phyloP scores from a whole-genome alignment of 2,113 vertebrate genomes.

The Ceyx melanurus region DNA sequence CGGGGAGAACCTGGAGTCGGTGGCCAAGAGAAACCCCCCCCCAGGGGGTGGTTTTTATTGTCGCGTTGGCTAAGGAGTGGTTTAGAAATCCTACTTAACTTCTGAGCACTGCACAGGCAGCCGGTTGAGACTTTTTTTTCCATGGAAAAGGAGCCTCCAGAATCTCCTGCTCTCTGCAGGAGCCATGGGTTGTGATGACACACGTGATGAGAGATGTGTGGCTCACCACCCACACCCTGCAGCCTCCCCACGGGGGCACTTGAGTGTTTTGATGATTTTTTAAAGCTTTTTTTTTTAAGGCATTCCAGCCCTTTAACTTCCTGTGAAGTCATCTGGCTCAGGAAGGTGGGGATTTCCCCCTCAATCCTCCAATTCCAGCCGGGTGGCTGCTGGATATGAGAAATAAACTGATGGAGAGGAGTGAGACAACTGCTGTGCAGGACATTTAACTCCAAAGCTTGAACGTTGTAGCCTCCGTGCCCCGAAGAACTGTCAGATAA shows the following conservation, averaged over 20 bases:
- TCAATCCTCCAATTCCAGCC: neutral
- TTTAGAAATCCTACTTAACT: neutral
- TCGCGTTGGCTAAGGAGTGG: fast-evolving
- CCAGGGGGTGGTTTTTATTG: fast-evolving
- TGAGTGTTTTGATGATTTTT: neutral
- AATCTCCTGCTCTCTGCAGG: neutral
- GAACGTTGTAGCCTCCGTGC: neutral
- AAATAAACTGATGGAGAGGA: neutral
- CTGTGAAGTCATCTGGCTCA: neutral
- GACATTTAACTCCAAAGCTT: neutral
- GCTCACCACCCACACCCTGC: neutral
- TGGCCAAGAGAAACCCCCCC: fast-evolving
- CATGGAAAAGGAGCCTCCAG: neutral
- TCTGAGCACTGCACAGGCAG: neutral
- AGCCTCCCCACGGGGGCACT: neutral
- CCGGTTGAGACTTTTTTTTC: neutral
- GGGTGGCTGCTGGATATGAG: neutral
- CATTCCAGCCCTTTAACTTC: neutral
- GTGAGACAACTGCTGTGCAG: neutral
- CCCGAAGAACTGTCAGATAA: neutral
- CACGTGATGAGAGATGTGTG: neutral
- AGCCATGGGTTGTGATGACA: neutral
- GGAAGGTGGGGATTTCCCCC: slow-evolving; percentile 42
- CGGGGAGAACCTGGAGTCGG: neutral
- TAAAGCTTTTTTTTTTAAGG: neutral